Conservation (phyloP, 2,888 invertebrate species). For the Candidula unifasciata region DNA sequence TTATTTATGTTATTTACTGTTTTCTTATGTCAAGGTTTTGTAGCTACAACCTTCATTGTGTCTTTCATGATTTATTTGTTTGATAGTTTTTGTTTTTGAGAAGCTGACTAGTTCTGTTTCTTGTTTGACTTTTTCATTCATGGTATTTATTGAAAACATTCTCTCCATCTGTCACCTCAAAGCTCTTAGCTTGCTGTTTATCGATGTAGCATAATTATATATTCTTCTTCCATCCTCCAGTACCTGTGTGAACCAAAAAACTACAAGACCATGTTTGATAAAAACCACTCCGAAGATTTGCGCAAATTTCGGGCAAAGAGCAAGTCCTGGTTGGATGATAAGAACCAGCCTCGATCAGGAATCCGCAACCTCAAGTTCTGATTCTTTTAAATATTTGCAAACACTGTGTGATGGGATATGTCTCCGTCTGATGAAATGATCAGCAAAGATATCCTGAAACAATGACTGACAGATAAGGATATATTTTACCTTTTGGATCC, state of each 20-base stretch:
- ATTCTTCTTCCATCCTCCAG: conserved; percentile 65
- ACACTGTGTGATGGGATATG: conserved; percentile 17
- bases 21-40: no score
- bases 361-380: conserved; percentile 69
- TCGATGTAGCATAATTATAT: not conserved
- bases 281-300: conserved; percentile 85
- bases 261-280: conserved; percentile 92
- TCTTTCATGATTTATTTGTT: no score
- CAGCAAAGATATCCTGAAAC: not conserved
- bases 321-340: conserved; percentile 81
- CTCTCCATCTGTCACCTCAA: no score
- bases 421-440: no score
- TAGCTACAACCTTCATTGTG: no score
- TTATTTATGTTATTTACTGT: no score
- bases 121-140: no score
- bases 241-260: conserved; percentile 85
- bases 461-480: no score
- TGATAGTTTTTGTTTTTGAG: no score
- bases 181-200: not conserved
- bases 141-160: no score
- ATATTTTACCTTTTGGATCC: not conserved
- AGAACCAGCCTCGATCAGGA: conserved; percentile 60
- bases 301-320: conserved; percentile 87
- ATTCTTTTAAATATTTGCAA: conserved; percentile 50
- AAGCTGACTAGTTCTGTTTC: no score